Conservation (phyloP, 2,113 vertebrate genomes). For the Poeciliopsis turrubarensis region DNA sequence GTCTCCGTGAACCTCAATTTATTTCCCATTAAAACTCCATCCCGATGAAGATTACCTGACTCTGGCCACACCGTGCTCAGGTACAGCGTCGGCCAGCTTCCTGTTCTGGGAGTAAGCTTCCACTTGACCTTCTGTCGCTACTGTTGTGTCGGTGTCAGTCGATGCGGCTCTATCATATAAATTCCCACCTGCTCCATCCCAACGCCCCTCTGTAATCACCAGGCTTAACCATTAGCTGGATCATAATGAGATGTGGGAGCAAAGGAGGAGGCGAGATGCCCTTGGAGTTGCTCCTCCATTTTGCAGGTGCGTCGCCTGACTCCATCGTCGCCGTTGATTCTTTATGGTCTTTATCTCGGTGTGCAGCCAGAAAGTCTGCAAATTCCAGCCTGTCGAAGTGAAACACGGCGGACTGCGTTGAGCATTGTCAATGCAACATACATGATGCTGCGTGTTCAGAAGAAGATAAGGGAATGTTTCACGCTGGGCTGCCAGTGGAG, state of each 20-base stretch:
- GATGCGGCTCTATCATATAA: constrained; percentile 34
- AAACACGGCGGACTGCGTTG: constrained; percentile 10
- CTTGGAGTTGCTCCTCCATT: constrained; percentile 45
- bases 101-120: constrained; percentile 33
- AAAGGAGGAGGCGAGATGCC: constrained; percentile 34
- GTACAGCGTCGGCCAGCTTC: constrained; percentile 14
- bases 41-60: background rate
- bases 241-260: constrained; percentile 52
- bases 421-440: constrained; percentile 23
- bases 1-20: background rate
- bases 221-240: constrained; percentile 40
- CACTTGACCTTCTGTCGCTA: constrained; percentile 53
- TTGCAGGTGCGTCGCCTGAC: constrained; percentile 52
- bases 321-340: constrained; percentile 45
- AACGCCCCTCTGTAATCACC: constrained; percentile 44
- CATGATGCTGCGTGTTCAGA: background rate
- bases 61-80: background rate
- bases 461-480: background rate
- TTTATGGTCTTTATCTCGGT: constrained; percentile 45
- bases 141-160: constrained; percentile 30
- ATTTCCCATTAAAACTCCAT: constrained; percentile 4
- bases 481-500: constrained; percentile 12
- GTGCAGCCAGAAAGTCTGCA: constrained; percentile 28
- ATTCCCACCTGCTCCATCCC: constrained; percentile 21
- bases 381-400: constrained; percentile 37